Base-by-base conservation (phyloP, 1,140 invertebrate genomes). In the Acyrthosiphon pisum region DNA sequence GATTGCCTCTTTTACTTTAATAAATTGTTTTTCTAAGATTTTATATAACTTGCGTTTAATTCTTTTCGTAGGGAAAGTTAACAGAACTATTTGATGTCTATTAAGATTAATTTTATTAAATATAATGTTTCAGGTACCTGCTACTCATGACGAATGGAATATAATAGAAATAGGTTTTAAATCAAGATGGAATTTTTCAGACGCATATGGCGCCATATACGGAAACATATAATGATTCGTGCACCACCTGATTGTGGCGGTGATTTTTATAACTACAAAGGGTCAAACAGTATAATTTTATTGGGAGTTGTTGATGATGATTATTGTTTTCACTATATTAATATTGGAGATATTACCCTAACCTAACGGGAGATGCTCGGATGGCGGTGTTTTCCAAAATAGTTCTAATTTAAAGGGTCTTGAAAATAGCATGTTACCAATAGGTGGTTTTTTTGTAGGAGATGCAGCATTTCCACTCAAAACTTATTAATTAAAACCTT, bases 401-500 rank as follows among this genome's bases (percentile, higher is more conserved):
- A 84, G 56, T 60, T 23, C 81, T 8, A 50, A 91, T 60, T 68
- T 37, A 14, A 68, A 91, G 20, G 60, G 48, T 14, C 41, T 26
- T 37, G 26, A 56, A 30, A 60, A 60, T n/a, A 9, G 37, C 48
- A 86, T 91, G n/a, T 50, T 93, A 41, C 93, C 86, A 53, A 53
- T 20, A 6, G n/a, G n/a, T 41, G 35, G n/a, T 20, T 76, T 53
- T 44, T 50, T 94, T 56, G 56, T 94, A 20, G 95, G 94, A 37
- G 95, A 96, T 94, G 95, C 95, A 91, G 95, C 95, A 26, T 96
- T 96, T 94, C 94, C 94, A 20, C 90, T 96, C 37, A 94, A 94
- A 84, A 89, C 94, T 81, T 94, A 94, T 84, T 94, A 95, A 93
- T 94, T 95, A 94, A 94, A 94, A 88, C 95, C 95, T 48, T 94